These are phyloP conservation scores for Lasioglossum villosulum DNA, from an alignment of 2,888 invertebrate species.

Conservation along the genomic window DNA sequence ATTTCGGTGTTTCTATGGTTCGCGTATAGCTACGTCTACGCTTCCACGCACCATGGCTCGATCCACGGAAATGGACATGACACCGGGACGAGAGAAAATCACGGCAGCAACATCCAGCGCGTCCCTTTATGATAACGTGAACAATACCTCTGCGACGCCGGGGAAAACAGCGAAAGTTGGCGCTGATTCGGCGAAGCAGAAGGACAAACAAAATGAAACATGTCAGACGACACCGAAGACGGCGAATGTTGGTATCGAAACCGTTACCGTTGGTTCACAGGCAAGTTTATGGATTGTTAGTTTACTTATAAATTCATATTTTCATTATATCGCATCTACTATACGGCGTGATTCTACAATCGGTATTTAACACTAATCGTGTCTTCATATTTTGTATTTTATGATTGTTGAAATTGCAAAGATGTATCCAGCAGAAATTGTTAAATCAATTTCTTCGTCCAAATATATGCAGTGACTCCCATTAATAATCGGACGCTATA, in stretches of 20 bases:
- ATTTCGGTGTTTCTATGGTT: not conserved
- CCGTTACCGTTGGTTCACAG: conserved; percentile 86
- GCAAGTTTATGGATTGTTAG: conserved; percentile 75
- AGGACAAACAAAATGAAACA: conserved; percentile 85
- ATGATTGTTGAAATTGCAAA: too few species aligned
- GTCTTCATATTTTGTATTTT: too few species aligned
- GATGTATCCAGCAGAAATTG: too few species aligned
- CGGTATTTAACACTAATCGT: too few species aligned
- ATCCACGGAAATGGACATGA: conserved; percentile 89
- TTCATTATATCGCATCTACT: too few species aligned
- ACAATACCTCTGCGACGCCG: conserved; percentile 78
- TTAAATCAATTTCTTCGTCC: too few species aligned
- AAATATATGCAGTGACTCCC: too few species aligned
- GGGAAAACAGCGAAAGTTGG: conserved; percentile 74
- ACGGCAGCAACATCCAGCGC: conserved; percentile 95
- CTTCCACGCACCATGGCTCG: conserved; percentile 91
- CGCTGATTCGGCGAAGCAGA: conserved; percentile 81
- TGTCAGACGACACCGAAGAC: conserved; percentile 83
- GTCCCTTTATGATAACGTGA: conserved; percentile 94
- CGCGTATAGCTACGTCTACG: conserved; percentile 90
- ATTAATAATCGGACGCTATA: too few species aligned
- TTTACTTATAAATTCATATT: not conserved
- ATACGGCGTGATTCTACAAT: too few species aligned
- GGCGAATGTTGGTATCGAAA: conserved; percentile 81
- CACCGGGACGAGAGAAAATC: conserved; percentile 88